Percentiles rank a stretch among this genome's conserved stretches.
phyloP scores from a whole-genome alignment of 2,888 invertebrate species.

The Scaptomyza parva region DNA sequence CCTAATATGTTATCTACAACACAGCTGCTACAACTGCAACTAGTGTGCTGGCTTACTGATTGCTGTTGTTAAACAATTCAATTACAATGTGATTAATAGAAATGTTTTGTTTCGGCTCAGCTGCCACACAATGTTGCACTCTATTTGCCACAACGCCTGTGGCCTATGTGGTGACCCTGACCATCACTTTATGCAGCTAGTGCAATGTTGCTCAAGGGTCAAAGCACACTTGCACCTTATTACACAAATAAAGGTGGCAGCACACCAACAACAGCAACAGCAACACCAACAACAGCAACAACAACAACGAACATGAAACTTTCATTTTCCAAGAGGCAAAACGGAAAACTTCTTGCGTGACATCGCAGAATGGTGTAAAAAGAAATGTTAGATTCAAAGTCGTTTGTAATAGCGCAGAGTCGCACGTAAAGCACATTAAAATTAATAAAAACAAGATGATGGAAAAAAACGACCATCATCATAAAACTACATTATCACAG shows the following conservation, averaged over 20 bases:
- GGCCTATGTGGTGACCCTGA: constrained; percentile 41
- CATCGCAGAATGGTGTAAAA: constrained; percentile 57
- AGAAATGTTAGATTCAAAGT: constrained; percentile 33
- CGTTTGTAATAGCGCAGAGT: constrained; percentile 33
- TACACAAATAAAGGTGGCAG: constrained; percentile 18
- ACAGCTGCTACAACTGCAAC: constrained; percentile 28
- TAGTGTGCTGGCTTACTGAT: neutral
- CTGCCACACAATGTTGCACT: constrained; percentile 47
- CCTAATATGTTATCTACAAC: constrained; percentile 55
- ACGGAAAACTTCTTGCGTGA: constrained; percentile 74
- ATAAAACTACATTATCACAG: constrained; percentile 46
- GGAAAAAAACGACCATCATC: constrained; percentile 25
- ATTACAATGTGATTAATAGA: constrained; percentile 70
- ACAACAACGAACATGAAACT: constrained; percentile 60
- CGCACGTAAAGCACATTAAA: constrained; percentile 73
- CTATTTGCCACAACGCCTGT: constrained; percentile 30
- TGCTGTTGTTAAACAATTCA: constrained; percentile 66
- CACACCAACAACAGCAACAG: neutral
- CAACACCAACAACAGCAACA: neutral
- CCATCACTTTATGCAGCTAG: constrained; percentile 3
- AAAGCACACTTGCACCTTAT: constrained; percentile 32
- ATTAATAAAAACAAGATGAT: constrained; percentile 46
- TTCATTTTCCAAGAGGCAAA: constrained; percentile 78
- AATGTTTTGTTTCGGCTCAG: constrained; percentile 66
- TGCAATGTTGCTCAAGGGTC: constrained; percentile 29